Evolutionary conservation across 2,113 vertebrate species (phyloP), one percentile per base, ranked within the genome.

Genomic region (Acanthisitta chloris): DNA sequence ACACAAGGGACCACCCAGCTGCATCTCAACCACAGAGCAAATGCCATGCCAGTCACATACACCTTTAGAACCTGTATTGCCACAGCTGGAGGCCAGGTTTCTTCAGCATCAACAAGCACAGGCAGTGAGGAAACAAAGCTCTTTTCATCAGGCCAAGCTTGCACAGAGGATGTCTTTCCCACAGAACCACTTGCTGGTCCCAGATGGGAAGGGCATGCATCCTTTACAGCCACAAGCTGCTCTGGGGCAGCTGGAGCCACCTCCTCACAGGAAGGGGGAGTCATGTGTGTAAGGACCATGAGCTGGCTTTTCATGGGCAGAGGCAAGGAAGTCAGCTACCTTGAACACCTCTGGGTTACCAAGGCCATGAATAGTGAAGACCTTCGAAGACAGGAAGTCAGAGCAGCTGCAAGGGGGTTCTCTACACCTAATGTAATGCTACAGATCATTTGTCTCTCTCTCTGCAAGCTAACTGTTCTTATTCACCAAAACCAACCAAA

Each of bases 51-150:
- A 83, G 87, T 82, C 85, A 88, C n/a, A 65, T 90, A 71, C 1
- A 0, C 33, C 59, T 86, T 85, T 86, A 55, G 86, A 94, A 86
- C 71, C 76, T 62, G 42, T 77, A 59, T 88, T 64, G 38, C 90
- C 72, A 86, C 92, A 97, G 59, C 94, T 95, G 90, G 76, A 64
- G 48, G 10, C 43, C 92, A 94, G 92, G 82, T 94, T 97, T 82
- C 90, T 81, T 66, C 67, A 88, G 46, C 2, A 1, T 55, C 77
- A 86, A n/a, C 38, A 77, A 70, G 34, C 18, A 1, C 33, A 81
- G 21, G 71, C 74, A 70, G 42, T n/a, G 24, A 38, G 20, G 8
- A 31, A 96, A 96, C 92, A 96, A 94, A 93, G 82, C 43, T 64
- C 82, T 90, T 96, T 95, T 97, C 93, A 95, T 81, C 21, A 52